Base-by-base conservation (phyloP, 2,797 vertebrate genomes). In the Lemur catta region DNA sequence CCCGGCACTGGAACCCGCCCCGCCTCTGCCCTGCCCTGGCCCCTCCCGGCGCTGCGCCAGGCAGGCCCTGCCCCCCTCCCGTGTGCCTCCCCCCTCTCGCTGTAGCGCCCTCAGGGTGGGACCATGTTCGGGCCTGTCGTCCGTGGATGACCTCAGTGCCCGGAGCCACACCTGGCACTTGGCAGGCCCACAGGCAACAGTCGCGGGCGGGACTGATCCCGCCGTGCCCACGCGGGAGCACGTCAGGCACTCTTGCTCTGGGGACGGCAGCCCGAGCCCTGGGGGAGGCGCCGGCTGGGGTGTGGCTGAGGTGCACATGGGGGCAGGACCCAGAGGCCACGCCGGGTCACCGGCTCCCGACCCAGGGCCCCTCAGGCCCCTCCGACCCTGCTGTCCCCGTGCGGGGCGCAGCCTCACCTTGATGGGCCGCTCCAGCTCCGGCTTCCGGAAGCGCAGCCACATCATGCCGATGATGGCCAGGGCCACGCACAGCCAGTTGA, bases 401-500 rank as follows among this genome's bases (percentile, higher is more conserved):
- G 20, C 6, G 2, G 15, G n/a, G 82, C 8, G 18, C 30, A 2
- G 48, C 4, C 98, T 98, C 97, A 99, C 99, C 99, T 99, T 99
- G 98, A 99, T 99, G 78, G 99, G 99, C 30, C 99, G 99, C 92
- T 99, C 99, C 92, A 99, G 95, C 82, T 99, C 99, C 0, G 99
- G 99, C 91, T 99, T 99, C 98, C 99, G 99, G 96, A 99, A 99
- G 20, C 99, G 99, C 12, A 99, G 99, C 99, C 99, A 99, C 98
- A 99, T 99, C 99, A 99, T 99, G 6, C 99, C 99, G 0, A 99
- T 14, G 97, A 99, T 99, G 6, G 99, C 99, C 99, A 99, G 96
- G 57, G 99, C 99, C 93, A 99, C 99, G 1, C 99, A 99, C 17
- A 99, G 99, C 99, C 99, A 99, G 98, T 99, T 99, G 98, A 99